phyloP scores from a whole-genome alignment of 1,140 invertebrate species.

The Zaprionus tsacasi region DNA sequence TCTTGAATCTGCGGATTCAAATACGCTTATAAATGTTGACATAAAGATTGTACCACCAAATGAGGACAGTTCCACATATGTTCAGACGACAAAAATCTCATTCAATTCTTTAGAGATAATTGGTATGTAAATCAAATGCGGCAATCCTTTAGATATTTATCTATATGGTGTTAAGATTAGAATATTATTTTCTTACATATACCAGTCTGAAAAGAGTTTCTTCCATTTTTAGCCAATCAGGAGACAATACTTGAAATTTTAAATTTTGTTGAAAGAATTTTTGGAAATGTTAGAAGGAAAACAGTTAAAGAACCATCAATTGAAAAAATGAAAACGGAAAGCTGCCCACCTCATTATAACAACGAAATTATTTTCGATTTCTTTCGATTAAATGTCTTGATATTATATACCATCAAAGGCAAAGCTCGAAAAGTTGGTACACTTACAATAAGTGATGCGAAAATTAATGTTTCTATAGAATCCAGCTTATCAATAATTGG shows the following conservation, averaged over 20 bases:
- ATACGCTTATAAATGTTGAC: constrained; percentile 94
- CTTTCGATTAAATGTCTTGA: constrained; percentile 93
- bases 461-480: constrained; percentile 94
- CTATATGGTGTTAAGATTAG: neutral
- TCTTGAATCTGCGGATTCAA: constrained; percentile 85
- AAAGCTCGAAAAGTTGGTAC: constrained; percentile 96
- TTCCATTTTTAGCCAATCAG: constrained; percentile 91
- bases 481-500: constrained; percentile 89
- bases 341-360: constrained; percentile 34
- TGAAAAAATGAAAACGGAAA: constrained; percentile 30
- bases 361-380: constrained; percentile 96
- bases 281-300: constrained; percentile 77
- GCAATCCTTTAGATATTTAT: neutral
- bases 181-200: neutral
- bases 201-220: neutral
- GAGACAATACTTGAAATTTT: constrained; percentile 97
- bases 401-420: constrained; percentile 91
- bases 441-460: constrained; percentile 94
- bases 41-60: constrained; percentile 88
- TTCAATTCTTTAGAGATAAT: constrained; percentile 98
- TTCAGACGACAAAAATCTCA: constrained; percentile 93
- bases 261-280: constrained; percentile 92
- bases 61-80: constrained; percentile 85
- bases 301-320: constrained; percentile 23
- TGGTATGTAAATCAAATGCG: constrained; percentile 85